phyloP scores from a whole-genome alignment of 2,888 invertebrate species.

The Alitta virens region DNA sequence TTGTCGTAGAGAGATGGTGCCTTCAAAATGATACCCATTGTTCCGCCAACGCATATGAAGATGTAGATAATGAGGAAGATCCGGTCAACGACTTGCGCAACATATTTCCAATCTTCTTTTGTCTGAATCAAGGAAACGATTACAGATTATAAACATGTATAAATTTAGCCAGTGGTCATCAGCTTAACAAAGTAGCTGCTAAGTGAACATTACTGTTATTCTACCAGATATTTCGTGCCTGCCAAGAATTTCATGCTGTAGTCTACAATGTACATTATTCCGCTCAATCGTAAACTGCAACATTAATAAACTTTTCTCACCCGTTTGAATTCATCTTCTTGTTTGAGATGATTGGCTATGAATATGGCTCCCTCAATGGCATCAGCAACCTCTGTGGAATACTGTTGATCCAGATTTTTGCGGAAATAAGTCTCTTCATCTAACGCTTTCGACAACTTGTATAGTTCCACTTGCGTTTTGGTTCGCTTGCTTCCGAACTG shows the following conservation, averaged over 20 bases:
- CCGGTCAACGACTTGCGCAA: constrained; percentile 55
- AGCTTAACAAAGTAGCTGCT: not conserved
- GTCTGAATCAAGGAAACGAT: constrained; percentile 32
- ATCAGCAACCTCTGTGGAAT: constrained; percentile 27
- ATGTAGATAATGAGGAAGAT: constrained; percentile 53
- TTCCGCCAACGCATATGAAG: constrained; percentile 50
- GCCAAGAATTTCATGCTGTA: not conserved
- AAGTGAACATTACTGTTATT: not conserved
- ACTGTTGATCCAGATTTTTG: constrained; percentile 6
- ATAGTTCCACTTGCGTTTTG: constrained; percentile 28
- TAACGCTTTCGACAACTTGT: constrained; percentile 28
- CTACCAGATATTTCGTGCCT: not conserved
- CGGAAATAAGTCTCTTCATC: constrained; percentile 25
- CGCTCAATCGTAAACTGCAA: no score
- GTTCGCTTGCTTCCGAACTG: constrained; percentile 26
- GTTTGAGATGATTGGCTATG: constrained; percentile 33
- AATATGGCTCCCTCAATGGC: constrained; percentile 33
- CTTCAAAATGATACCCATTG: constrained; percentile 51
- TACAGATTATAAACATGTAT: not conserved
- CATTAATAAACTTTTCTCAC: constrained; percentile 15
- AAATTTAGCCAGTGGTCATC: not conserved
- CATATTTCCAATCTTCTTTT: constrained; percentile 55
- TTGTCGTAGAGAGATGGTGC: constrained; percentile 54
- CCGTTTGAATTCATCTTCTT: constrained; percentile 30
- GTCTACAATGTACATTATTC: not conserved